A percentile compares a stretch with the other conserved stretches of the same genome.
These are phyloP conservation scores for Nesoenas mayeri DNA, from an alignment of 2,113 vertebrate species.

Conservation along the genomic window DNA sequence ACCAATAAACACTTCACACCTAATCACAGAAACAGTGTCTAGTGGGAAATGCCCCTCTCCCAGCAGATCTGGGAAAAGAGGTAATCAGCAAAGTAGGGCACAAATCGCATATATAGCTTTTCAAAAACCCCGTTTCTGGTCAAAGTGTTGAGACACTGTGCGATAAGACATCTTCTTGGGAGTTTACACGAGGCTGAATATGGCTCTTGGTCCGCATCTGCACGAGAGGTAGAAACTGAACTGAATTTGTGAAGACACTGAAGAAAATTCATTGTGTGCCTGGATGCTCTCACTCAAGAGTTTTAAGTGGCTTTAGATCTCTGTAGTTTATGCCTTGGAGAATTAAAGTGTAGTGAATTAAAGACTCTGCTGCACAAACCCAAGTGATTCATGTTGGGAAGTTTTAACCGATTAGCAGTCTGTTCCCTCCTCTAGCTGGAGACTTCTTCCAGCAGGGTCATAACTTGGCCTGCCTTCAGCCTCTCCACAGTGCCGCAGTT, in stretches of 20 bases:
- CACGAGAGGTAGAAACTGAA: neutral
- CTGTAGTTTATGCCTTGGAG: neutral
- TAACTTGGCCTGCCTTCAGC: constrained; percentile 36
- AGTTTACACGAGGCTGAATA: neutral
- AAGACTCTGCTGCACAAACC: constrained; percentile 40
- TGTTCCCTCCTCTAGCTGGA: neutral
- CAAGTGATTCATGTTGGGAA: constrained; percentile 41
- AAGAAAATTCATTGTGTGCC: constrained; percentile 39
- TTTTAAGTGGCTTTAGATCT: constrained; percentile 61
- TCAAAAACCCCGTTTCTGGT: neutral
- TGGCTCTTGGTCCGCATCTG: fast-evolving
- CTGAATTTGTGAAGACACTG: neutral
- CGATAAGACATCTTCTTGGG: neutral
- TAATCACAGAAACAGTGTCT: neutral
- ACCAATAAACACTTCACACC: neutral
- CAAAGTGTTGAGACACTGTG: neutral
- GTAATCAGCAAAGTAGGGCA: neutral
- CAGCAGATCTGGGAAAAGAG: neutral
- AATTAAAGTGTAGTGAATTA: constrained; percentile 60
- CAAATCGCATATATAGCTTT: neutral
- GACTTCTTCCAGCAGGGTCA: neutral
- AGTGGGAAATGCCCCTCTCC: neutral
- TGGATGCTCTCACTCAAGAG: constrained; percentile 36
- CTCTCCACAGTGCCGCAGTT: neutral
- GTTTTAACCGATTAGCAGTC: constrained; percentile 1